These are phyloP conservation scores for Branchipolynoe longqiensis DNA, from an alignment of 2,888 invertebrate species.

Conservation along the genomic window DNA sequence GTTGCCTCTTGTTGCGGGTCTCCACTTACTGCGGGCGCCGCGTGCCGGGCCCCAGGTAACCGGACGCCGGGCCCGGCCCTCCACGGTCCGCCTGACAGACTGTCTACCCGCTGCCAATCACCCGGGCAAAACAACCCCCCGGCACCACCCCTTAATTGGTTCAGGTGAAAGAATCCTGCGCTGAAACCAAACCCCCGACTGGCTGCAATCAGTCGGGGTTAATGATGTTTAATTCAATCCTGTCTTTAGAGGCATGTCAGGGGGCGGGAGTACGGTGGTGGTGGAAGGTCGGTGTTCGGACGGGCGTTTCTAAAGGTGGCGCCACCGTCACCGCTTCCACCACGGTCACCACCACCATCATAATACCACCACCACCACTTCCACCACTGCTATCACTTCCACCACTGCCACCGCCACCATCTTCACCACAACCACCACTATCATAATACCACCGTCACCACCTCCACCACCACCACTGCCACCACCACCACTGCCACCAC, in stretches of 20 bases:
- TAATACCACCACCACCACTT: too few species aligned
- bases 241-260: constrained; percentile 39
- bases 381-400: too few species aligned
- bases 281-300: not conserved
- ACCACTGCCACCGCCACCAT: too few species aligned
- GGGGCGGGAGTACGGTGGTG: not conserved
- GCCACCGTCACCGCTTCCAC: too few species aligned
- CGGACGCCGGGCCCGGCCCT: constrained; percentile 11
- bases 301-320: too few species aligned
- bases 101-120: constrained; percentile 49
- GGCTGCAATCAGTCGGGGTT: constrained; percentile 22
- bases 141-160: constrained; percentile 21
- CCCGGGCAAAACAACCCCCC: not conserved
- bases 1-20: constrained; percentile 42
- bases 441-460: too few species aligned
- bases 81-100: constrained; percentile 33
- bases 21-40: constrained; percentile 39
- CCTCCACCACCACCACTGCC: too few species aligned
- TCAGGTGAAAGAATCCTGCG: constrained; percentile 22
- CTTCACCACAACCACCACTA: too few species aligned
- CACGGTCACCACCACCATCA: too few species aligned
- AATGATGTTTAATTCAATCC: constrained; percentile 46
- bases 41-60: constrained; percentile 43
- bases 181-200: constrained; percentile 22
- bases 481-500: too few species aligned